Evolutionary conservation across 2,797 vertebrate species (phyloP).

Genomic region (Scyliorhinus canicula): DNA sequence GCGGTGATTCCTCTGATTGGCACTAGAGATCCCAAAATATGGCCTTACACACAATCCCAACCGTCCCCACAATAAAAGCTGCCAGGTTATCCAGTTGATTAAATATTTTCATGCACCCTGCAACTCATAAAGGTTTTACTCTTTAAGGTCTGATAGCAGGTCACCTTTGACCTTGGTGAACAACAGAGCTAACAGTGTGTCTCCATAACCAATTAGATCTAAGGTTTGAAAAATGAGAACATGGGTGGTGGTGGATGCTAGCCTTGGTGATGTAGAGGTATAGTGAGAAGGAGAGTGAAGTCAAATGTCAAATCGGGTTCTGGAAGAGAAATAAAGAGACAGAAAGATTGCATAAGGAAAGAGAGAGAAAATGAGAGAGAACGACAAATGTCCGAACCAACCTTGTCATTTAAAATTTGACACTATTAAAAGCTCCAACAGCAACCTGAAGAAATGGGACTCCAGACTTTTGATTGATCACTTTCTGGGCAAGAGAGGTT

Average conservation of each 20-base stretch:
- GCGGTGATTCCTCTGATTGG: too few species aligned
- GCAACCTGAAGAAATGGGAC: not conserved
- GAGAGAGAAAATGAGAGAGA: not conserved
- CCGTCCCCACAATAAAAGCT: too few species aligned
- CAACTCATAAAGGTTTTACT: not conserved
- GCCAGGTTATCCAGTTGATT: not conserved
- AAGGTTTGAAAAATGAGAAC: not conserved
- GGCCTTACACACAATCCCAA: too few species aligned
- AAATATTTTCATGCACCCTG: not conserved
- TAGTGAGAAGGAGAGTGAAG: not conserved
- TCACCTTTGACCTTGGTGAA: not conserved
- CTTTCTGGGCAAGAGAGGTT: not conserved
- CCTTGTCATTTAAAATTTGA: not conserved
- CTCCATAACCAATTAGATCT: not conserved
- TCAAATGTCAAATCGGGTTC: not conserved
- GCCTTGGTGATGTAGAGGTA: too few species aligned
- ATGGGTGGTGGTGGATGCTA: too few species aligned
- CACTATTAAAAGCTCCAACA: not conserved
- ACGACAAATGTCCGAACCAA: not conserved
- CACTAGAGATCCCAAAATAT: too few species aligned
- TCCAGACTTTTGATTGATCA: not conserved
- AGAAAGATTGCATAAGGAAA: not conserved
- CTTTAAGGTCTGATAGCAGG: not conserved
- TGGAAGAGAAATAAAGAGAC: not conserved
- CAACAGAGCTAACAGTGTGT: not conserved